Percentiles rank a stretch among this genome's conserved stretches.
Conservation (phyloP, 2,797 vertebrate genomes). For the Phalanger gymnotis region DNA sequence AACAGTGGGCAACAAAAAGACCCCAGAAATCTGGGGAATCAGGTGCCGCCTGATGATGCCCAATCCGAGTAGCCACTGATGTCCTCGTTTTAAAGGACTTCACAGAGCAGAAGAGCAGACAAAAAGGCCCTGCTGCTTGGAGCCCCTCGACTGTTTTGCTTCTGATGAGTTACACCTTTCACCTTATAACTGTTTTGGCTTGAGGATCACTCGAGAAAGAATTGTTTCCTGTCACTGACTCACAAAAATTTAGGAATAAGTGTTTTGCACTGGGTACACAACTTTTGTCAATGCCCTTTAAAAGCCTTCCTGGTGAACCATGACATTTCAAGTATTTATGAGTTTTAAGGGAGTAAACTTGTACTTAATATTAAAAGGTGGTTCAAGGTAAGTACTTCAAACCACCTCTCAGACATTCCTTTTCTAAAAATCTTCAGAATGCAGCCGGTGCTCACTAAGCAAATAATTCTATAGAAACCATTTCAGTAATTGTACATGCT, state of each 20-base stretch:
- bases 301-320: conserved; percentile 9
- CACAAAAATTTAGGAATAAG: conserved; percentile 21
- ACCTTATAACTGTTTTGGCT: conserved; percentile 45
- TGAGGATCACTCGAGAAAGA: conserved; percentile 25
- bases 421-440: conserved; percentile 50
- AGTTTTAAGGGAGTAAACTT: conserved; percentile 41
- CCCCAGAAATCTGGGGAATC: conserved; percentile 90
- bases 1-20: conserved; percentile 82
- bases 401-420: conserved; percentile 50
- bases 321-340: conserved; percentile 2
- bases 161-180: conserved; percentile 58
- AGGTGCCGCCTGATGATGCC: conserved; percentile 87
- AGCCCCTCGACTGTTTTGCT: conserved; percentile 59
- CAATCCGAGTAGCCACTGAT: conserved; percentile 73
- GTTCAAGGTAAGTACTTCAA: conserved; percentile 44
- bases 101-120: conserved; percentile 12
- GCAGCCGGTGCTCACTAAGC: conserved; percentile 47
- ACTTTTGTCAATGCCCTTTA: conserved; percentile 46
- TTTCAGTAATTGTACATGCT: conserved; percentile 15
- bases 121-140: conserved; percentile 30
- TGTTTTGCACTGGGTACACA: conserved; percentile 22
- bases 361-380: conserved; percentile 11
- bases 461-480: conserved; percentile 37
- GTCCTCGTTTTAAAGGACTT: neutral
- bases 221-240: neutral